Percentiles rank a stretch among this genome's conserved stretches.
Evolutionary conservation across 2,888 invertebrate species (phyloP).

Genomic region (Ischnura elegans): DNA sequence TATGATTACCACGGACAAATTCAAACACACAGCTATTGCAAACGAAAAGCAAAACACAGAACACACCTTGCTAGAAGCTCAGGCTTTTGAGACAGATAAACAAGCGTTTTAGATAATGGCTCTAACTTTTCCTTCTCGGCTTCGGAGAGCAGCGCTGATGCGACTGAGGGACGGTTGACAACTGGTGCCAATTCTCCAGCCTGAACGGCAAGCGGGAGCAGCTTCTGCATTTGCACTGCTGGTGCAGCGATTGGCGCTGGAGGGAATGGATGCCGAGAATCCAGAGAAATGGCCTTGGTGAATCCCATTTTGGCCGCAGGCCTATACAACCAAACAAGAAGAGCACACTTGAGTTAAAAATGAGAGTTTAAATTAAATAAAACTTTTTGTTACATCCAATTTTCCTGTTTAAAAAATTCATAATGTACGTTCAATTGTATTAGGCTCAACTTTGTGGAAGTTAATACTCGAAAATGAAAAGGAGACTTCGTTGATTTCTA

Average conservation of each 20-base stretch:
- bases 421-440: no score
- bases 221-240: slow-evolving; percentile 44
- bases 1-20: no score
- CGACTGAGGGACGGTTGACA: slow-evolving; percentile 73
- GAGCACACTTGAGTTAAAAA: not conserved
- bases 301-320: slow-evolving; percentile 81
- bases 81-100: slow-evolving; percentile 71
- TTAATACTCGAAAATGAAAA: no score
- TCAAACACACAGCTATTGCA: not conserved
- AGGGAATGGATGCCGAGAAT: slow-evolving; percentile 24
- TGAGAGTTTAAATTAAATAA: no score
- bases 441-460: no score
- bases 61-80: slow-evolving; percentile 73
- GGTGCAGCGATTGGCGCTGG: slow-evolving; percentile 54
- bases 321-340: slow-evolving; percentile 74
- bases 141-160: slow-evolving; percentile 21
- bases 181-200: slow-evolving; percentile 77
- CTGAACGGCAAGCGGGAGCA: slow-evolving; percentile 56
- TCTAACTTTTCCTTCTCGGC: slow-evolving; percentile 76
- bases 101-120: slow-evolving; percentile 75
- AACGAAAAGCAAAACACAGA: slow-evolving; percentile 66
- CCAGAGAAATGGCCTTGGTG: slow-evolving; percentile 71
- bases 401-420: no score
- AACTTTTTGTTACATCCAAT: no score
- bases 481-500: no score